phyloP scores from a whole-genome alignment of 1,140 invertebrate genomes.

The Tyrophagus putrescentiae region DNA sequence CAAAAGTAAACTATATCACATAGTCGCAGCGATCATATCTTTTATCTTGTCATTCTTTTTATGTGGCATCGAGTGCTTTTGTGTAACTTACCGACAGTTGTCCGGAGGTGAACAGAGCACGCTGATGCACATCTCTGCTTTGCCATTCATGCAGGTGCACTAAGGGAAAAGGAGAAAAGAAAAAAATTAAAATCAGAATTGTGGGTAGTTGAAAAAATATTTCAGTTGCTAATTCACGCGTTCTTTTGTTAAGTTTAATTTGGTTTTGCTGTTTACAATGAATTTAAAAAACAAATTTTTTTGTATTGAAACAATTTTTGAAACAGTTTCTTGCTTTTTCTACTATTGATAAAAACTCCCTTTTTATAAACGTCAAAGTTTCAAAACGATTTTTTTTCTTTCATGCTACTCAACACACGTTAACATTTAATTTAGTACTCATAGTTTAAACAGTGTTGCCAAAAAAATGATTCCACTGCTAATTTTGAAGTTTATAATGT shows the following conservation, averaged over 20 bases:
- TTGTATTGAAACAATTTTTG: background rate
- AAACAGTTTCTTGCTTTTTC: background rate
- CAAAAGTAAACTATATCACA: background rate
- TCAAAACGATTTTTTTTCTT: too few species aligned
- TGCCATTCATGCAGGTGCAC: slow-evolving; percentile 33
- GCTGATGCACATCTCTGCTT: slow-evolving; percentile 32
- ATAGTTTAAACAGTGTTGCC: background rate
- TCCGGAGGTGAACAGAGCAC: slow-evolving; percentile 34
- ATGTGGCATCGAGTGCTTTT: background rate
- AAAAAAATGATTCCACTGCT: background rate
- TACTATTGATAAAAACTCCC: background rate
- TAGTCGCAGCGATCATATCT: background rate
- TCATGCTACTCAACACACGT: background rate
- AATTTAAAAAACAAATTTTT: background rate
- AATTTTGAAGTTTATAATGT: background rate
- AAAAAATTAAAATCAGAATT: background rate
- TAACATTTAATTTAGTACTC: background rate
- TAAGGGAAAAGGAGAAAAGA: background rate
- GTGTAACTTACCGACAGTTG: slow-evolving; percentile 25
- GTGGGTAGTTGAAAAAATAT: background rate
- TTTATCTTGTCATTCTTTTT: background rate
- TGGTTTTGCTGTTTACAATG: background rate
- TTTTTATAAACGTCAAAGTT: too few species aligned
- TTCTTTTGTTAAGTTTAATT: background rate
- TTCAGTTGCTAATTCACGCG: background rate